phyloP scores from a whole-genome alignment of 2,888 invertebrate genomes.

The Xylophagus ater region DNA sequence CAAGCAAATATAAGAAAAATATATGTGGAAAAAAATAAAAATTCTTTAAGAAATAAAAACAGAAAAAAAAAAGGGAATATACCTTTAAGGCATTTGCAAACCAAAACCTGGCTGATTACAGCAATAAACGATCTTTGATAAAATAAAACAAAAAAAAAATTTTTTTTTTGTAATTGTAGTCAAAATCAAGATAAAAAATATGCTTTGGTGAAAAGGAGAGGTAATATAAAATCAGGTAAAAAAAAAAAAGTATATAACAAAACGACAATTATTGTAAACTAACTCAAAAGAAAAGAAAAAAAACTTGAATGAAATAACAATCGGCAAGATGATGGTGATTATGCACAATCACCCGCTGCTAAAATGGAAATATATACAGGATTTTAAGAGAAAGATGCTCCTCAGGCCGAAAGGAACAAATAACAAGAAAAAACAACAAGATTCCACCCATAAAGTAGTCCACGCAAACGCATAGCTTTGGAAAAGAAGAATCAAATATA shows the following conservation, averaged over 20 bases:
- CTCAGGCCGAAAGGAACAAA: conserved; percentile 6
- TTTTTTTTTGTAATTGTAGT: neutral
- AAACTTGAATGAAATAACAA: conserved; percentile 12
- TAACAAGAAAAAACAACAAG: conserved; percentile 5
- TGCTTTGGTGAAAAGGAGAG: neutral
- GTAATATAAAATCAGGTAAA: neutral
- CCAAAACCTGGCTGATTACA: conserved; percentile 15
- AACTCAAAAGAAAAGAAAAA: conserved; percentile 8
- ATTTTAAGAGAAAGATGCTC: neutral
- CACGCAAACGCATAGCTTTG: conserved; percentile 2
- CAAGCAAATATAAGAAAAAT: neutral
- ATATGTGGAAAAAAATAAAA: neutral
- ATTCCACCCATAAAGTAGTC: conserved; percentile 5
- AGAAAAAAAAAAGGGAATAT: conserved; percentile 2
- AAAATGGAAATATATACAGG: conserved; percentile 1
- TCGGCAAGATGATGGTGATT: conserved; percentile 17
- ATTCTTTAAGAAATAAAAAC: neutral
- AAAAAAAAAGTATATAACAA: conserved; percentile 2
- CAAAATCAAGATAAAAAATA: neutral
- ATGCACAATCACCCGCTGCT: conserved; percentile 13
- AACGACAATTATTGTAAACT: conserved; percentile 1
- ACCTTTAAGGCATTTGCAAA: conserved; percentile 2
- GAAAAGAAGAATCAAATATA: neutral
- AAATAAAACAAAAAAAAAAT: conserved; percentile 1
- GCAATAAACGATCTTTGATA: conserved; percentile 17